Conservation (phyloP, 2,797 vertebrate species). For the Graptemys geographica region DNA sequence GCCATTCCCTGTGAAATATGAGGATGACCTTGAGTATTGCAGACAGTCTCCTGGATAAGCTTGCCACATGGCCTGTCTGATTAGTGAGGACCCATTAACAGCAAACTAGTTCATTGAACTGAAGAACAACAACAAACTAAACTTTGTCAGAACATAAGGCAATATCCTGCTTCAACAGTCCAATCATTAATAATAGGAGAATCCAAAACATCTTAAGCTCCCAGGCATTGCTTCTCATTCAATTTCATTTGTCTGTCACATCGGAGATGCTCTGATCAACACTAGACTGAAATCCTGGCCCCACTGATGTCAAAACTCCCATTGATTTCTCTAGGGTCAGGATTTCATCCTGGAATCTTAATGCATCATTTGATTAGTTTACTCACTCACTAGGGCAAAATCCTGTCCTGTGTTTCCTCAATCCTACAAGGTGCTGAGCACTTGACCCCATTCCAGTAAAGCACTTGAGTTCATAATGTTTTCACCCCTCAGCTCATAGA, state of each 20-base stretch:
- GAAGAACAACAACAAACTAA: slow-evolving; percentile 17
- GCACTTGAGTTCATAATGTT: neutral
- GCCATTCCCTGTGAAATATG: slow-evolving; percentile 26
- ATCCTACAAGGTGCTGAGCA: neutral
- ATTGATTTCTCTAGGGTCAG: neutral
- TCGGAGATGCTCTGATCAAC: accelerated
- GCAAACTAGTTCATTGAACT: neutral
- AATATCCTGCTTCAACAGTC: neutral
- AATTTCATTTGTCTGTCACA: neutral
- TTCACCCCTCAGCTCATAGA: too few species aligned
- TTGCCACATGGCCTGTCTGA: neutral
- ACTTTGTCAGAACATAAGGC: slow-evolving; percentile 35
- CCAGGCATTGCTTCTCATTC: slow-evolving; percentile 6
- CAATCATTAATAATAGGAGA: neutral
- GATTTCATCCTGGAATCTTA: neutral
- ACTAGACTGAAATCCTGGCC: neutral
- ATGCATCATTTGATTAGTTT: neutral
- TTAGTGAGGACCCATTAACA: neutral
- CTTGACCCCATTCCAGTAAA: neutral
- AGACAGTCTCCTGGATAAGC: neutral
- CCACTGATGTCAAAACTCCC: neutral
- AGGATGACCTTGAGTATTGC: neutral
- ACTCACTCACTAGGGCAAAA: neutral
- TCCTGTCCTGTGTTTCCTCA: neutral
- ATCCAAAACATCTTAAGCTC: slow-evolving; percentile 2